A percentile compares a stretch with the other conserved stretches of the same genome.
phyloP scores from a whole-genome alignment of 2,888 invertebrate genomes.

The Himalopsyche anomala region DNA sequence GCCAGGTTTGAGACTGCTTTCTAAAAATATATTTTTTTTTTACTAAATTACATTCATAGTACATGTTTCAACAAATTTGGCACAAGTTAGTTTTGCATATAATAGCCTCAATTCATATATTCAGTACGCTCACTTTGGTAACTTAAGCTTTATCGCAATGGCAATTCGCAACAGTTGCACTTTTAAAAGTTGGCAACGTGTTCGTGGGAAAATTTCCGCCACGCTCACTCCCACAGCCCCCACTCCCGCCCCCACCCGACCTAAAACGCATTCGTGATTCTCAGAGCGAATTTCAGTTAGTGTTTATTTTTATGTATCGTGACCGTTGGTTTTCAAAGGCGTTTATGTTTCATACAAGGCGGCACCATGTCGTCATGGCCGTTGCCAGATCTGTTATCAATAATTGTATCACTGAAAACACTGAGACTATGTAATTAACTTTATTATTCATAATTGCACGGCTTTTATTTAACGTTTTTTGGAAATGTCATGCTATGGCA shows the following conservation, averaged over 20 bases:
- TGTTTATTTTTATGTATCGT: no score
- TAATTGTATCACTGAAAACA: not conserved
- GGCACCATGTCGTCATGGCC: not conserved
- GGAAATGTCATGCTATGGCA: not conserved
- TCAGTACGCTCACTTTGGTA: no score
- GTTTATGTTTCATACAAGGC: no score
- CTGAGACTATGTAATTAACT: not conserved
- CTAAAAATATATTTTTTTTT: no score
- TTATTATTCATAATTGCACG: not conserved
- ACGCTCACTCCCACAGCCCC: not conserved
- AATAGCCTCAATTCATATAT: no score
- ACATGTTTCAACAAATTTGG: no score
- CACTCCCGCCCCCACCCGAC: not conserved
- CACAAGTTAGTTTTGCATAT: no score
- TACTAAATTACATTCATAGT: no score
- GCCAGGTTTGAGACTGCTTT: no score
- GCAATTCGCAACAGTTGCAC: not conserved
- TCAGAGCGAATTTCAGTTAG: not conserved
- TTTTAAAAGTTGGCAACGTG: conserved; percentile 15
- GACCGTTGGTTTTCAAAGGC: no score
- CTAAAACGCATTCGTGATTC: conserved; percentile 20
- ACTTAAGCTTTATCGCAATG: no score
- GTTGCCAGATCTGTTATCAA: not conserved
- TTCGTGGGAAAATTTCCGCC: conserved; percentile 17
- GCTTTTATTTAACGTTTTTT: not conserved